phyloP scores from a whole-genome alignment of 2,888 invertebrate genomes.

The Lepidocyrtinus sp. region DNA sequence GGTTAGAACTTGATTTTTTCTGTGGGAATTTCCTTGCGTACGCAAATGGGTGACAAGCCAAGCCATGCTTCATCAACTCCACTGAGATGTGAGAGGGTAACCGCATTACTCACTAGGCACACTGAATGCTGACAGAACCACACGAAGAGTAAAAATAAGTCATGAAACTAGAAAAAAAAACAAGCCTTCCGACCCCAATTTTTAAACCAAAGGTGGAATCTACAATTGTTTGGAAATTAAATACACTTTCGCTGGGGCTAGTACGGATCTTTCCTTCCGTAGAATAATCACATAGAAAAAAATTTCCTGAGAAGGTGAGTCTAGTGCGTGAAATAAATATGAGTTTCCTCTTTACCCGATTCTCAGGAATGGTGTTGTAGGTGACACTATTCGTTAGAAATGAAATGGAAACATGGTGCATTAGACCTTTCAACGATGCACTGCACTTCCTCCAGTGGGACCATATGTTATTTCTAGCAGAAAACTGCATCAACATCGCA shows the following conservation, averaged over 20 bases:
- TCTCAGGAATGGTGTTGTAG: constrained; percentile 2
- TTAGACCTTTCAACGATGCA: not conserved
- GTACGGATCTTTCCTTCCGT: too few species aligned
- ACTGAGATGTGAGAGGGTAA: not conserved
- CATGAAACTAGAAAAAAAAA: too few species aligned
- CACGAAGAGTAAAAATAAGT: too few species aligned
- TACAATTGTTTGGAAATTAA: too few species aligned
- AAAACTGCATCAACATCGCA: too few species aligned
- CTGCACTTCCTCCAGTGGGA: constrained; percentile 7
- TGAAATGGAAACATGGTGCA: not conserved
- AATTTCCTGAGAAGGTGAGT: too few species aligned
- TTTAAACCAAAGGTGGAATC: too few species aligned
- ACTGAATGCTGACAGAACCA: constrained; percentile 5
- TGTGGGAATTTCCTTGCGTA: not conserved
- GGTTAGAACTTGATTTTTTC: not conserved
- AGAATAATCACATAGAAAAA: too few species aligned
- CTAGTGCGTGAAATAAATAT: not conserved
- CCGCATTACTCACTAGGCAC: constrained; percentile 5
- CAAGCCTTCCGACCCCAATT: too few species aligned
- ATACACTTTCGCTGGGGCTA: too few species aligned
- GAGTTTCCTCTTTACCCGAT: not conserved
- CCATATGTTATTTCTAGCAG: not conserved
- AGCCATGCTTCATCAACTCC: constrained; percentile 2
- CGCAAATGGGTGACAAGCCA: not conserved
- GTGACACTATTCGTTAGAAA: constrained; percentile 3